Evolutionary conservation across 2,888 invertebrate genomes (phyloP), one percentile per base, ranked within the genome.

Genomic region (Drosophila subsilvestris): DNA sequence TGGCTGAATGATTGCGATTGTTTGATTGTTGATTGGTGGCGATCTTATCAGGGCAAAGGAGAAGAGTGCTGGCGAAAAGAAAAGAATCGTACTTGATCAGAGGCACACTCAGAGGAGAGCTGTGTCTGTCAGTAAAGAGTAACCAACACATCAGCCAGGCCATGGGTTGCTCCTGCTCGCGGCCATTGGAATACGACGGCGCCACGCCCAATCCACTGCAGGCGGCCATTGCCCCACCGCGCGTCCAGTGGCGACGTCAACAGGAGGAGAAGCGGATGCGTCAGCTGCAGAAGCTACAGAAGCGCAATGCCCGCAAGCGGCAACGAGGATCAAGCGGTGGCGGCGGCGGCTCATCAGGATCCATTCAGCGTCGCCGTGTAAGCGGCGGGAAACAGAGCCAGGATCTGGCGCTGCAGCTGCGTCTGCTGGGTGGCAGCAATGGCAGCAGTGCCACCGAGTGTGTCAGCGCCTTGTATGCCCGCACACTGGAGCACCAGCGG

Each of bases 161-260:
- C 22, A 92, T 92, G 92, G 92, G 92, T 37, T 88, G 88, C 57
- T 84, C 87, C 48, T 89, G 89, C 69, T 92, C 92, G 5, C 90
- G 88, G 67, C 61, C 68, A 8, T 27, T 66, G 32, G 80, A 78
- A 44, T 73, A 14, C 32, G 48, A 74, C 1, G 22, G 12, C 27
- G 22, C 14, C 10, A 37, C 68, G 7, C 85, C 88, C 44, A 91
- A 82, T 88, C 90, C 92, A 9, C 56, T 92, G 62, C 90, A 90
- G 74, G 63, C 54, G 59, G 80, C 77, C 3, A 77, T 82, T 20
- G 84, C 88, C 60, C 56, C 22, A 42, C 51, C 63, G 18, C 53
- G 66, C 3, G 12, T 10, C 0, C 75, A 78, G 59, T 77, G 79
- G 25, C 73, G 76, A 3, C 78, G 85, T 22, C 81, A 80, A 3